phyloP scores from a whole-genome alignment of 2,888 invertebrate species.

The Brachylomia viminalis region DNA sequence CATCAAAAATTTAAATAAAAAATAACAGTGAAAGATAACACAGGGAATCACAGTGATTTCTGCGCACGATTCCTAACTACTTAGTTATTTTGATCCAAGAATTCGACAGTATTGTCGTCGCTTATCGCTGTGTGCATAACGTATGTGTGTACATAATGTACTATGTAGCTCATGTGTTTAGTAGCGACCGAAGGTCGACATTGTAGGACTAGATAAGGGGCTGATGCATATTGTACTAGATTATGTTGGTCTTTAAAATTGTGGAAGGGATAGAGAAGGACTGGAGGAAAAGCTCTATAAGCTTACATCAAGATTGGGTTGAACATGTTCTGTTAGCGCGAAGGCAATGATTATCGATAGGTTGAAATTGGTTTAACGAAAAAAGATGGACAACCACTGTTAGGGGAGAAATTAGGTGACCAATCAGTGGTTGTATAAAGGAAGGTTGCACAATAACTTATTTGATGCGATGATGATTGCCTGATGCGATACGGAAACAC shows the following conservation, averaged over 20 bases:
- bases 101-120: slow-evolving; percentile 2
- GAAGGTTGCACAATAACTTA: no score
- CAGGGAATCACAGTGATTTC: slow-evolving; percentile 7
- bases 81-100: slow-evolving; percentile 20
- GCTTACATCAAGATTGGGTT: neutral
- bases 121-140: slow-evolving; percentile 41
- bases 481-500: no score
- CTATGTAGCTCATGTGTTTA: slow-evolving; percentile 10
- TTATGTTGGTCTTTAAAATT: neutral
- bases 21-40: neutral
- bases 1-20: neutral
- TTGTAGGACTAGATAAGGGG: slow-evolving; percentile 20
- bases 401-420: no score
- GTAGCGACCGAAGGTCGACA: slow-evolving; percentile 41
- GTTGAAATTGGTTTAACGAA: no score
- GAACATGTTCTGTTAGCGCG: neutral
- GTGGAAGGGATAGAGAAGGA: neutral
- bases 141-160: slow-evolving; percentile 7
- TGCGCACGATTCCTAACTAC: slow-evolving; percentile 8
- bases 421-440: no score
- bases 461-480: no score
- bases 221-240: neutral
- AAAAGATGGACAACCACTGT: no score
- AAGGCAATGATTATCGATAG: no score
- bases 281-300: neutral